Evolutionary conservation across 2,113 vertebrate species (phyloP).

Genomic region (Oreochromis spilurus): DNA sequence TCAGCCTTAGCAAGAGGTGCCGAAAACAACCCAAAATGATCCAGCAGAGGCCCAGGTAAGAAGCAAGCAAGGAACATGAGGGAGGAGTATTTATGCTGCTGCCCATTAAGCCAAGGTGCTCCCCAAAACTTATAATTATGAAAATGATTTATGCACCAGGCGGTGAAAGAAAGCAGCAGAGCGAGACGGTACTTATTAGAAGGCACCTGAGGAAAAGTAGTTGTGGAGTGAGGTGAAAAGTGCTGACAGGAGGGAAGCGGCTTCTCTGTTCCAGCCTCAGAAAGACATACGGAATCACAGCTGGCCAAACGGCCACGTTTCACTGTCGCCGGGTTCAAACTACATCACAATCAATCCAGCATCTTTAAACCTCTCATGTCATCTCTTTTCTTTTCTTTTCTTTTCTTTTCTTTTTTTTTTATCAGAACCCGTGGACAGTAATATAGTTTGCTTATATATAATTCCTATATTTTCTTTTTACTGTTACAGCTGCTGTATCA

Average conservation of each 20-base stretch:
- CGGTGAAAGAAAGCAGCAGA: constrained; percentile 14
- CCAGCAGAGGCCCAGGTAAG: constrained; percentile 74
- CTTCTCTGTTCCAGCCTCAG: not conserved
- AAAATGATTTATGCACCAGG: constrained; percentile 50
- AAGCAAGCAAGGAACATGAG: not conserved
- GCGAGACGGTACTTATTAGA: constrained; percentile 56
- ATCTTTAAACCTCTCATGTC: not conserved
- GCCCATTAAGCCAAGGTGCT: constrained; percentile 39
- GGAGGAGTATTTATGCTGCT: constrained; percentile 23
- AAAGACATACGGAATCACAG: constrained; percentile 12
- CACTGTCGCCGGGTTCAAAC: not conserved
- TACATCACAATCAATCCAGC: not conserved
- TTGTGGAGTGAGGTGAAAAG: constrained; percentile 40
- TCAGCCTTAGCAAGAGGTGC: constrained; percentile 78
- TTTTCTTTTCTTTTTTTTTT: not conserved
- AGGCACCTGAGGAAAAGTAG: constrained; percentile 30
- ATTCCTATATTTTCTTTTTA: not conserved
- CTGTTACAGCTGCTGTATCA: constrained; percentile 18
- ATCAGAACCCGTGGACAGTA: not conserved
- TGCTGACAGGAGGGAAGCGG: constrained; percentile 46
- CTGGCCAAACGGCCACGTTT: not conserved
- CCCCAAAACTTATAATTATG: constrained; percentile 58
- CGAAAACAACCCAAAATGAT: constrained; percentile 73
- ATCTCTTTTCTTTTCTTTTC: not conserved
- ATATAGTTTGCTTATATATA: not conserved